Evolutionary conservation across 2,797 vertebrate genomes (phyloP).

Genomic region (Leptatherina wallacei): DNA sequence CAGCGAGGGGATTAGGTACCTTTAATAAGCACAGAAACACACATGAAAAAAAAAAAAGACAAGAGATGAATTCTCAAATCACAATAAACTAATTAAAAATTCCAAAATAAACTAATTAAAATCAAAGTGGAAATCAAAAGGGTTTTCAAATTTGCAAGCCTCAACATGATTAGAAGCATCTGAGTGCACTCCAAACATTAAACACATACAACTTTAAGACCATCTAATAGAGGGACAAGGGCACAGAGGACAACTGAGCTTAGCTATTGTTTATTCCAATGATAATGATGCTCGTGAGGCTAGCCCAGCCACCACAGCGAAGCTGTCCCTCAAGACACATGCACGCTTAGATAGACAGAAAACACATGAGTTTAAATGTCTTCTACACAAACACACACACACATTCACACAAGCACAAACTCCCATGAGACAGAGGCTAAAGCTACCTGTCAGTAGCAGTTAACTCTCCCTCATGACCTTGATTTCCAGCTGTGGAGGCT

Average conservation of each 20-base stretch:
- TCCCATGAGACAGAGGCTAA: constrained; percentile 31
- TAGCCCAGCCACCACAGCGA: constrained; percentile 40
- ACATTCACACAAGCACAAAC: constrained; percentile 1
- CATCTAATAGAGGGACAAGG: constrained; percentile 68
- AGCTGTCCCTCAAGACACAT: constrained; percentile 49
- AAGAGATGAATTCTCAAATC: constrained; percentile 24
- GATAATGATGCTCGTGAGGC: constrained; percentile 71
- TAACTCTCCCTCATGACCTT: constrained; percentile 71
- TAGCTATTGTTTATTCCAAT: constrained; percentile 75
- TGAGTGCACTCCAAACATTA: constrained; percentile 7
- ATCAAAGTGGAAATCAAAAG: constrained; percentile 31
- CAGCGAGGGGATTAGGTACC: constrained; percentile 96
- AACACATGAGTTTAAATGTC: constrained; percentile 35
- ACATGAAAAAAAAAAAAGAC: constrained; percentile 23
- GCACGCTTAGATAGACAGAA: constrained; percentile 35
- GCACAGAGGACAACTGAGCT: constrained; percentile 69
- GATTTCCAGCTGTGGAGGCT: constrained; percentile 58
- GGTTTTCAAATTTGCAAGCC: constrained; percentile 25
- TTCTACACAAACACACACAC: constrained; percentile 35
- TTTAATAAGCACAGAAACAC: constrained; percentile 66
- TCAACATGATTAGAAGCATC: neutral
- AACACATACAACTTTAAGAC: constrained; percentile 49
- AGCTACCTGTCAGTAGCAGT: constrained; percentile 29
- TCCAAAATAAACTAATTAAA: constrained; percentile 28
- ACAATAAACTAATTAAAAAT: constrained; percentile 10